phyloP scores from a whole-genome alignment of 2,113 vertebrate species.

The Gasterosteus nipponicus region DNA sequence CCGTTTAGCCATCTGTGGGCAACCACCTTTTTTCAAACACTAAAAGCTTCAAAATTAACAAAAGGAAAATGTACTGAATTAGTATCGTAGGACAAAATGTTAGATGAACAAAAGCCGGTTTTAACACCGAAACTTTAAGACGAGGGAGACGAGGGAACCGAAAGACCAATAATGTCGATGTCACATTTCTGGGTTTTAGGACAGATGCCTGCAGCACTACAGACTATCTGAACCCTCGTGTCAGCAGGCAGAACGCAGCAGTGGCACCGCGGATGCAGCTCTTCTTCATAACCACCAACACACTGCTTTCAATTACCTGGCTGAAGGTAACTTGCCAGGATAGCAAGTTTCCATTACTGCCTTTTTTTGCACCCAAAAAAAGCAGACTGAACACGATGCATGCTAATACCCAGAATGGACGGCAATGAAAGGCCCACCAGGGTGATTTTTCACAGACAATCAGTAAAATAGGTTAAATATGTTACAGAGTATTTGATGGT shows the following conservation, averaged over 20 bases:
- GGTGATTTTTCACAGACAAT: constrained; percentile 48
- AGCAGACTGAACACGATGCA: constrained; percentile 29
- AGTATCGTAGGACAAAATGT: background rate
- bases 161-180: background rate
- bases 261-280: constrained; percentile 48
- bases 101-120: background rate
- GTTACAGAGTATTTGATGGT: constrained; percentile 30
- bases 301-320: constrained; percentile 60
- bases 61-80: background rate
- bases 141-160: background rate
- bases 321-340: constrained; percentile 52
- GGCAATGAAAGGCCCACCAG: constrained; percentile 15
- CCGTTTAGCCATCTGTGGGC: background rate
- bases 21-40: background rate
- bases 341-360: constrained; percentile 51
- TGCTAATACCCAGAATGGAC: constrained; percentile 31
- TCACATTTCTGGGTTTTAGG: background rate
- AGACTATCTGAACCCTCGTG: constrained; percentile 1
- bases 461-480: constrained; percentile 50
- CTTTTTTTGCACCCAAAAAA: constrained; percentile 14
- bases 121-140: background rate
- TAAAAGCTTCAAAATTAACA: background rate
- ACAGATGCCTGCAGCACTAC: background rate
- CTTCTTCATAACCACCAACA: constrained; percentile 28
- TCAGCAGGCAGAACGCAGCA: constrained; percentile 2